phyloP scores from a whole-genome alignment of 2,888 invertebrate species.

The Octonoba sinensis region DNA sequence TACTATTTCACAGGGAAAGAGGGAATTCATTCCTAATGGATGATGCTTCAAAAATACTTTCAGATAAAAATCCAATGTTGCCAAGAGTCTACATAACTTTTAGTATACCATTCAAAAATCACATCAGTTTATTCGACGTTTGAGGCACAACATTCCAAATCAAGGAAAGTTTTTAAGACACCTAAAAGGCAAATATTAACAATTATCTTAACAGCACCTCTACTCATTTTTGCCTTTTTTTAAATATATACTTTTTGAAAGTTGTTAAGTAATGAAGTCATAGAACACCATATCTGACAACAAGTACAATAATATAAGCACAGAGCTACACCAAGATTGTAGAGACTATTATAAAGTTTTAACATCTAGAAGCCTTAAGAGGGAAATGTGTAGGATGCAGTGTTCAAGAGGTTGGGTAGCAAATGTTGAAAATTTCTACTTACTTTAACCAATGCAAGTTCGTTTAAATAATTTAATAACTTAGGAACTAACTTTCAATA shows the following conservation, averaged over 20 bases:
- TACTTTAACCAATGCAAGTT: no score
- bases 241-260: conserved; percentile 1
- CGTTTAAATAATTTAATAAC: no score
- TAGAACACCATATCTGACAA: conserved; percentile 53
- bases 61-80: conserved; percentile 17
- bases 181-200: conserved; percentile 58
- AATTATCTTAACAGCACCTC: conserved; percentile 51
- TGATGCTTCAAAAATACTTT: background rate
- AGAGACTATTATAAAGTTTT: conserved; percentile 45
- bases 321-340: conserved; percentile 59
- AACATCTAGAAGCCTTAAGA: conserved; percentile 61
- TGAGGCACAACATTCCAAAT: conserved; percentile 52
- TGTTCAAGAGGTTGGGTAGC: no score
- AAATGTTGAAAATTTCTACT: no score
- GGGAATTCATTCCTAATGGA: background rate
- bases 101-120: conserved; percentile 6
- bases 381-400: conserved; percentile 32
- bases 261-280: conserved; percentile 14
- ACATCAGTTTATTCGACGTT: conserved; percentile 17
- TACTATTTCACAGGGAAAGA: background rate
- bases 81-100: conserved; percentile 28
- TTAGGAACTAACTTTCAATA: no score
- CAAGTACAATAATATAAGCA: conserved; percentile 47
- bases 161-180: conserved; percentile 61
- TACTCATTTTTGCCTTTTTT: conserved; percentile 27